A percentile compares a stretch with the other conserved stretches of the same genome.
phyloP scores from a whole-genome alignment of 2,113 vertebrate species.

The Xiphophorus couchianus region DNA sequence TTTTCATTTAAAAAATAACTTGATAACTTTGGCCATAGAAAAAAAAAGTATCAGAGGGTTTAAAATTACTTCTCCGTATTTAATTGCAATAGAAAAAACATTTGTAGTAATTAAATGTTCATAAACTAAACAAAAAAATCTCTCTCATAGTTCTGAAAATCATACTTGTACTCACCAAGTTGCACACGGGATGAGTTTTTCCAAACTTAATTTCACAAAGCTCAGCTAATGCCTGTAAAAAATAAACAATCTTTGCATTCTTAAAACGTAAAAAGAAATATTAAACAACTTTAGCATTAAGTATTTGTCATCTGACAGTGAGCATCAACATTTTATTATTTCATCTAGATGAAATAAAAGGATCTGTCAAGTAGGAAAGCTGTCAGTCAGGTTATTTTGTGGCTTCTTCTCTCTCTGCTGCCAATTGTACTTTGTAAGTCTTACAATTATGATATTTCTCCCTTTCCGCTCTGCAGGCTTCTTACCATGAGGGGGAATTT shows the following conservation, averaged over 20 bases:
- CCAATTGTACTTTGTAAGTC: not conserved
- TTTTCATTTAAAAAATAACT: no score
- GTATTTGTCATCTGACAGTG: not conserved
- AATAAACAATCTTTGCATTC: conserved; percentile 13
- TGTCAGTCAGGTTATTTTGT: not conserved
- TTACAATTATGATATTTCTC: not conserved
- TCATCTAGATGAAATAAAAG: no score
- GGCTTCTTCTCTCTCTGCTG: not conserved
- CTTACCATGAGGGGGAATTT: conserved; percentile 99
- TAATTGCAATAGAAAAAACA: no score
- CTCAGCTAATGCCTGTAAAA: conserved; percentile 92
- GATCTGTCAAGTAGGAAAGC: not conserved
- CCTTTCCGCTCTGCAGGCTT: not conserved
- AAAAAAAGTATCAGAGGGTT: no score
- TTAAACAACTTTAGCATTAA: not conserved
- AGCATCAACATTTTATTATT: no score
- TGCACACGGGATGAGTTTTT: conserved; percentile 95
- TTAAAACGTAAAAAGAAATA: not conserved
- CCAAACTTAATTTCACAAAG: conserved; percentile 99
- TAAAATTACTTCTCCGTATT: no score
- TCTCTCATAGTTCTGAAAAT: not conserved
- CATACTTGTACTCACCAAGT: conserved; percentile 86
- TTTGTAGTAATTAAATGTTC: not conserved
- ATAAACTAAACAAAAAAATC: not conserved
- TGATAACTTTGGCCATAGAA: no score